Evolutionary conservation across 2,113 vertebrate species (phyloP).

Genomic region (Uria lomvia): DNA sequence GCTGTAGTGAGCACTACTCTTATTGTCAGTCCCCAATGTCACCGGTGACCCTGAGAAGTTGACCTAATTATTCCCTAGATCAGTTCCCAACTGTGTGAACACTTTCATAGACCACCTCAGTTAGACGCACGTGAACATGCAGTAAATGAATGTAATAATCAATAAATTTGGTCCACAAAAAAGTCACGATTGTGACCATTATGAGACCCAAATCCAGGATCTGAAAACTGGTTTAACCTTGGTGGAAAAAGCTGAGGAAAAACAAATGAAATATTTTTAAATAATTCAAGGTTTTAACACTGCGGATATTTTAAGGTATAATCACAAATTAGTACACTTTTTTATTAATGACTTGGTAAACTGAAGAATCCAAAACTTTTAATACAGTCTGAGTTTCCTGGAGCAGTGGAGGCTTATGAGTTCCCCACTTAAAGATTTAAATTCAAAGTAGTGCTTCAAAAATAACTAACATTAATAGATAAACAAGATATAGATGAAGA

Average conservation of each 20-base stretch:
- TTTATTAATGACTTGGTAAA: neutral
- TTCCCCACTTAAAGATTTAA: neutral
- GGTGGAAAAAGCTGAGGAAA: neutral
- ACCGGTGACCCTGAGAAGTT: neutral
- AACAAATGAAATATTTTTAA: neutral
- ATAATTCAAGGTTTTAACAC: neutral
- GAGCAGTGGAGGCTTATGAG: neutral
- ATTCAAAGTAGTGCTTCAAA: neutral
- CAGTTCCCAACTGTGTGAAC: neutral
- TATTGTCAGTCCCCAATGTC: neutral
- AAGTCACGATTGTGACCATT: neutral
- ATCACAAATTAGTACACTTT: neutral
- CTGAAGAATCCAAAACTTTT: neutral
- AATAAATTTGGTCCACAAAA: neutral
- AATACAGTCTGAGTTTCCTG: neutral
- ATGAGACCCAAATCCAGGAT: neutral
- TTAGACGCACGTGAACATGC: neutral
- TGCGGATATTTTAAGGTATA: neutral
- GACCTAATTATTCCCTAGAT: neutral
- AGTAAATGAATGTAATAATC: neutral
- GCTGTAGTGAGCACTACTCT: neutral
- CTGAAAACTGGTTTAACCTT: neutral
- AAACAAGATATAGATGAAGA: neutral
- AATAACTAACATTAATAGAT: neutral
- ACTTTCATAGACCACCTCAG: neutral